Evolutionary conservation across 2,888 invertebrate genomes (phyloP), one percentile per base, ranked within the genome.

Genomic region (Caenorhabditis zanzibari): DNA sequence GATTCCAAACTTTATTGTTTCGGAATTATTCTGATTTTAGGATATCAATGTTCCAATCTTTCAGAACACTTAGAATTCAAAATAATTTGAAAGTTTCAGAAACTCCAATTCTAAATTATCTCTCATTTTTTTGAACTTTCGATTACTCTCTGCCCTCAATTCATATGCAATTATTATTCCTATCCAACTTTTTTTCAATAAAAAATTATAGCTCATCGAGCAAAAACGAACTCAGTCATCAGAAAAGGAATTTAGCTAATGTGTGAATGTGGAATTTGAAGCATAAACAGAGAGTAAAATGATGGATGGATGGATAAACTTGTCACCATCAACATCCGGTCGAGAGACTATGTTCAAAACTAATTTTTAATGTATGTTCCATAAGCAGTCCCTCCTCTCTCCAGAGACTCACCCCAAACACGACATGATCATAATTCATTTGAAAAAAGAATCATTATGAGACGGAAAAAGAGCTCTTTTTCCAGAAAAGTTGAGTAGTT

Each of bases 231-330:
- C 52, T 68, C 52, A 22, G 6, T 24, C 54, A 54, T 54, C 52
- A 19, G n/a, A 22, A 38, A 44, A 54, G 10, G 12, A 54, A 54
- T 54, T 54, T 54, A 26, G 54, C 38, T 52, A 68, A 68, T 68
- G 68, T 68, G 68, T 24, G 66, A 68, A 49, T 47, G 3, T n/a
- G 58, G 12, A 52, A 52, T 61, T 16, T 16, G 22, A 22, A 7
- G 63, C 63, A 66, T 66, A 32, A 44, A 66, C 28, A 22, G 41
- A 22, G 41, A 59, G 54, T 28, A 49, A 49, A 77, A 61, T 77
- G 77, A 77, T 77, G 77, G 77, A 77, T 77, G 77, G 44, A 52
- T 58, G 69, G 77, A 54, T 63, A 71, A 77, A 63, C 54, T 71
- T 77, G 77, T 77, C 69, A 77, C n/a, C 76, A 28, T 26, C 77